Evolutionary conservation across 2,113 vertebrate species (phyloP).

Genomic region (Otus sunia): DNA sequence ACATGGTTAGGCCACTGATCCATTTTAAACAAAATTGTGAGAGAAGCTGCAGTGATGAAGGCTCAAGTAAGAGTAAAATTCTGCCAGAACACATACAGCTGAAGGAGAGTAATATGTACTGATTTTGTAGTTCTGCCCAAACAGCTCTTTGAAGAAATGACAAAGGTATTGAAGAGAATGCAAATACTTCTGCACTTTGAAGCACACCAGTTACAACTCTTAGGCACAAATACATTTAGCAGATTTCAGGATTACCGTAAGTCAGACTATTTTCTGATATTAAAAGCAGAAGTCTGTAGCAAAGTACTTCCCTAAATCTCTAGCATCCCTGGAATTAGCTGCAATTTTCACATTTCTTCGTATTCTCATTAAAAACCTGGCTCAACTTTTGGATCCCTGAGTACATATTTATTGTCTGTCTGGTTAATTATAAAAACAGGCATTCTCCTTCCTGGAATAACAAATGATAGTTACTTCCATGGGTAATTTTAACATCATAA

Average conservation of each 20-base stretch:
- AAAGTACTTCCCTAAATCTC: background rate
- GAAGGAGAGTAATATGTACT: background rate
- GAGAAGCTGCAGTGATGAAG: background rate
- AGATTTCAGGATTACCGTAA: background rate
- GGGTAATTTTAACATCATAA: background rate
- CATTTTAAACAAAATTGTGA: background rate
- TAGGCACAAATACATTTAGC: conserved; percentile 13
- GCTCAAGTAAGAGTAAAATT: background rate
- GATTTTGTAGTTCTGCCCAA: background rate
- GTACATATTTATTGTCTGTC: background rate
- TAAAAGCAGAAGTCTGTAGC: background rate
- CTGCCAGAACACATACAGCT: background rate
- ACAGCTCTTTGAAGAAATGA: background rate
- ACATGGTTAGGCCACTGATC: background rate
- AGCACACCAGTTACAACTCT: background rate
- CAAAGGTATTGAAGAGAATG: background rate
- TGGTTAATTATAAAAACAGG: background rate
- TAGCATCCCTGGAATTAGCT: background rate
- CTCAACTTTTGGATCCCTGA: background rate
- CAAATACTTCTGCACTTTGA: background rate
- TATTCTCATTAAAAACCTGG: background rate
- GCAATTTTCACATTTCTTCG: background rate
- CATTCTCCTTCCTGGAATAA: background rate
- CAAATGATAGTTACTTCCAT: background rate
- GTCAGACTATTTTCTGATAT: background rate